A percentile compares a stretch with the other conserved stretches of the same genome.
Evolutionary conservation across 2,888 invertebrate genomes (phyloP).

Genomic region (Morpho helenor): DNA sequence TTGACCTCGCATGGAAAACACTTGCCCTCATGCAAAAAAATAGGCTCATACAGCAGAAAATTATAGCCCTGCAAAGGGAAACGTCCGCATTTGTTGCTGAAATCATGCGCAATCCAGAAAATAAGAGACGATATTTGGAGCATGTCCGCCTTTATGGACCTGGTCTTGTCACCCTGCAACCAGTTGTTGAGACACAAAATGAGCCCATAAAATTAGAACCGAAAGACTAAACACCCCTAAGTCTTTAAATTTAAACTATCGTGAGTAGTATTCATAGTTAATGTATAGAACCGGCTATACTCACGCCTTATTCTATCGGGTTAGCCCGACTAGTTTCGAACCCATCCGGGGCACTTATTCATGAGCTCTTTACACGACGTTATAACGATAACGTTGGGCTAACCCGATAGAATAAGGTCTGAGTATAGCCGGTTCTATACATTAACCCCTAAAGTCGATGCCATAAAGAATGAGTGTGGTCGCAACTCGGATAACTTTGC

Average conservation of each 20-base stretch:
- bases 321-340: no score
- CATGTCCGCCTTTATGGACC: slow-evolving; percentile 43
- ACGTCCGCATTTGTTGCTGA: slow-evolving; percentile 81
- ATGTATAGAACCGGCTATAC: no score
- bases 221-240: slow-evolving; percentile 27
- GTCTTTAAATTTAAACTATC: neutral
- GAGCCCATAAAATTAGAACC: slow-evolving; percentile 44
- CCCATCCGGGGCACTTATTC: no score
- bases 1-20: slow-evolving; percentile 82
- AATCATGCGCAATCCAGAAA: slow-evolving; percentile 77
- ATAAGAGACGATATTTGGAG: slow-evolving; percentile 50
- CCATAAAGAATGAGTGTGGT: no score
- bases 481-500: no score
- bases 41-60: slow-evolving; percentile 79
- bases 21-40: slow-evolving; percentile 81
- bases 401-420: no score
- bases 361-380: no score
- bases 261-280: no score
- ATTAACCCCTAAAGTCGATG: no score
- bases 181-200: slow-evolving; percentile 33
- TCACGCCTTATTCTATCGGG: no score
- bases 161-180: slow-evolving; percentile 32
- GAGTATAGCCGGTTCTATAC: no score
- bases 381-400: no score
- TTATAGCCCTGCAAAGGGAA: slow-evolving; percentile 80